Evolutionary conservation across 1,140 invertebrate species (phyloP).

Genomic region (Ptiloglossa arizonensis): DNA sequence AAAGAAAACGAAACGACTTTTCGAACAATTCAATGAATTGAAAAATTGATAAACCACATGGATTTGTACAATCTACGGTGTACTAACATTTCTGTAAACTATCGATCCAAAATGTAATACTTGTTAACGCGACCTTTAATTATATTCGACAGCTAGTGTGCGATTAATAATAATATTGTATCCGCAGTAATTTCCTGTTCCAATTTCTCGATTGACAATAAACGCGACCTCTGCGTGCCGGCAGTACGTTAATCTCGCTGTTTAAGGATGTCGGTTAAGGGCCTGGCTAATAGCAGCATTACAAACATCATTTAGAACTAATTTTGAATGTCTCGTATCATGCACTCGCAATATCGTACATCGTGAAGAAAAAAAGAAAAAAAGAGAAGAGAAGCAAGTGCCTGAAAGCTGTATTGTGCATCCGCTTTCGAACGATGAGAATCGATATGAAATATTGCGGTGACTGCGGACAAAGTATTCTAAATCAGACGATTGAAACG

Average conservation of each 20-base stretch:
- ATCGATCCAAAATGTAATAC: neutral
- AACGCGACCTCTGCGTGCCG: conserved; percentile 29
- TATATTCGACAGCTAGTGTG: neutral
- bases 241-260: conserved; percentile 24
- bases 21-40: too few species aligned
- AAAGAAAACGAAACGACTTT: too few species aligned
- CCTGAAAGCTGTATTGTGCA: neutral
- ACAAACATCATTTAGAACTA: conserved; percentile 30
- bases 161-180: conserved; percentile 2
- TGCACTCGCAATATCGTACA: neutral
- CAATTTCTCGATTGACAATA: conserved; percentile 49
- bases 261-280: conserved; percentile 49
- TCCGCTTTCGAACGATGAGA: neutral
- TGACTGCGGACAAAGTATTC: neutral
- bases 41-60: too few species aligned
- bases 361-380: neutral
- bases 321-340: conserved; percentile 37
- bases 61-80: too few species aligned
- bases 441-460: conserved; percentile 3
- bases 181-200: conserved; percentile 16
- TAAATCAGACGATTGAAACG: neutral
- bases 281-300: conserved; percentile 33
- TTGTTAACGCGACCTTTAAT: neutral
- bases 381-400: too few species aligned
- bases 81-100: neutral